Evolutionary conservation across 2,797 vertebrate species (phyloP), one percentile per base, ranked within the genome.

Genomic region (Pangasius mekongensis): DNA sequence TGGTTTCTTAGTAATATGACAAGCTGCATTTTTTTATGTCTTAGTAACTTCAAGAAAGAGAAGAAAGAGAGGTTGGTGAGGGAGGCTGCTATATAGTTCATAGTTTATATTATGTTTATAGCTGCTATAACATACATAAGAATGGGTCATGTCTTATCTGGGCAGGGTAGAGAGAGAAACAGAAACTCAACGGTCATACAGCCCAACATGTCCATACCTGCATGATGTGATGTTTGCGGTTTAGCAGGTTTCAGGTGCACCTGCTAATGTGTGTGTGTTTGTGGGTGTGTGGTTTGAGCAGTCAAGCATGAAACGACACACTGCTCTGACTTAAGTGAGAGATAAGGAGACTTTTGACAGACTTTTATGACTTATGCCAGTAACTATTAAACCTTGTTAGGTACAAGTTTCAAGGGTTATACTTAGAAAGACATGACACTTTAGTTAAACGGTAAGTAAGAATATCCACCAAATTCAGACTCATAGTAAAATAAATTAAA

Each of bases 231-330:
- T 64, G 27, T 58, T 88, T 81, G n/a, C 2, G 1, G 89, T 89
- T 85, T 27, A 71, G 82, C 89, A 86, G 86, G 87, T 88, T 90
- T 84, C 56, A 76, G 56, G 43, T 78, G 82, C 89, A 92, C 92
- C 89, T 91, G 88, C 82, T 86, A 64, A 14, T 56, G 16, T 64
- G 22, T 62, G 76, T 78, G 76, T 74, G 73, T 73, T 11, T 47
- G n/a, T 67, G 64, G 14, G 64, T 67, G 64, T 69, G 36, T 39
- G 39, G 13, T 6, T 5, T 43, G 22, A 52, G 36, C 36, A 64
- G 80, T 62, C 24, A 16, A 11, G 64, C 14, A 30, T 66, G 27
- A 67, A 62, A 52, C 1, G 20, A 52, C 47, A 84, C 64, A 52
- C 16, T 67, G 36, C 18, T 43, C 20, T 82, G 22, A 33, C 6